Evolutionary conservation across 1,140 invertebrate species (phyloP), one percentile per base, ranked within the genome.

Genomic region (Arion vulgaris): DNA sequence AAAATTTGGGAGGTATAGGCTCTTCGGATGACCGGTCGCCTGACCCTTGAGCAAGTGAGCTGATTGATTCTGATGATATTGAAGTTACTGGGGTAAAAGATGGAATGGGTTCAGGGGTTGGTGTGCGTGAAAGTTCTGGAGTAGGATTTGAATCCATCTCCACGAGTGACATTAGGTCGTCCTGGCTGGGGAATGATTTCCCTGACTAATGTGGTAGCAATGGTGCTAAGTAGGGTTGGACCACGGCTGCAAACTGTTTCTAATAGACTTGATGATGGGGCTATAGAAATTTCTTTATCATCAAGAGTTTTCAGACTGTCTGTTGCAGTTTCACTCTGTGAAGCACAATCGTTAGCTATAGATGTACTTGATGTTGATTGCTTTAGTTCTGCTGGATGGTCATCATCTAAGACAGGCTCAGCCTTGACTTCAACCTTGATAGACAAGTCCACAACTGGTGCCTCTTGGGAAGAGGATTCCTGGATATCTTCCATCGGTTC

Each of bases 121-220:
- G 80, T 53, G 80, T 81, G 34, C 80, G 80, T 45, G 80, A 81
- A 5, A 81, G 62, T 57, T 81, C 80, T 28, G 80, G 80, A 41
- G 80, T 81, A n/a, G 80, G 80, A 51, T 81, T 81, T 36, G 80
- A 81, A 69, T 81, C 80, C 80, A 81, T 81, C n/a, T 81, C 80
- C 80, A 69, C 73, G 1, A 71, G 69, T 7, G 80, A 73, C 36
- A 39, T 53, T 2, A 71, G 80, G 28, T 81, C 80, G 5, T 81
- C 80, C 34, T 74, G 80, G 36, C 71, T 73, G 38, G 74, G 80
- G 71, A 5, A 81, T 81, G 11, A 81, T 38, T 36, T 81, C 71
- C 17, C 69, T 41, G 9, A 62, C 69, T 28, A 74, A 19, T 13
- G 69, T 74, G 17, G 41, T 74, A 49, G 28, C 41, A n/a, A 74